A percentile compares a stretch with the other conserved stretches of the same genome.
phyloP scores from a whole-genome alignment of 2,797 vertebrate species.

The Pygocentrus nattereri region DNA sequence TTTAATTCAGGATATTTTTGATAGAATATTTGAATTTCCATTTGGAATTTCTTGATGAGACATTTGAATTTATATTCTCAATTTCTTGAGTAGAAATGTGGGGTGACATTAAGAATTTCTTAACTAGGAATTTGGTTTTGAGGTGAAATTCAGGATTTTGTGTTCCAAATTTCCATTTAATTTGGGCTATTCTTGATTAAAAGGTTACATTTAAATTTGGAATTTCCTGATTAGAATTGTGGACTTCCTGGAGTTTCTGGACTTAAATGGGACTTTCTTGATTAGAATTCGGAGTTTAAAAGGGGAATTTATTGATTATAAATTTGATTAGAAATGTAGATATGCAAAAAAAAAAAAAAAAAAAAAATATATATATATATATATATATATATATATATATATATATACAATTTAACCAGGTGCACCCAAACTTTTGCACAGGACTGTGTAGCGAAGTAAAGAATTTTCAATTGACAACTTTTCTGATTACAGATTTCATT shows the following conservation, averaged over 20 bases:
- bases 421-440: no score
- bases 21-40: no score
- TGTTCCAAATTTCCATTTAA: neutral
- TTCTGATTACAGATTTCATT: no score
- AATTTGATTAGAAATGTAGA: neutral
- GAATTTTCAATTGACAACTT: no score
- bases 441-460: no score
- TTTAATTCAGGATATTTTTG: neutral
- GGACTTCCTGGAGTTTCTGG: no score
- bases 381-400: no score
- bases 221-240: constrained; percentile 48
- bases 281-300: constrained; percentile 18
- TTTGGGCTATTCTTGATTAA: constrained; percentile 29
- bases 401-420: no score
- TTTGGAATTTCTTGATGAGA: neutral
- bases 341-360: no score
- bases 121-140: constrained; percentile 36
- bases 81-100: neutral
- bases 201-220: constrained; percentile 53
- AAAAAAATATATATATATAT: no score
- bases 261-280: constrained; percentile 44
- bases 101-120: neutral
- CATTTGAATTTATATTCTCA: neutral
- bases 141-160: constrained; percentile 39
- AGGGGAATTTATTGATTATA: neutral